Percentiles rank a stretch among this genome's conserved stretches.
phyloP scores from a whole-genome alignment of 2,888 invertebrate genomes.

The Catocala nupta region DNA sequence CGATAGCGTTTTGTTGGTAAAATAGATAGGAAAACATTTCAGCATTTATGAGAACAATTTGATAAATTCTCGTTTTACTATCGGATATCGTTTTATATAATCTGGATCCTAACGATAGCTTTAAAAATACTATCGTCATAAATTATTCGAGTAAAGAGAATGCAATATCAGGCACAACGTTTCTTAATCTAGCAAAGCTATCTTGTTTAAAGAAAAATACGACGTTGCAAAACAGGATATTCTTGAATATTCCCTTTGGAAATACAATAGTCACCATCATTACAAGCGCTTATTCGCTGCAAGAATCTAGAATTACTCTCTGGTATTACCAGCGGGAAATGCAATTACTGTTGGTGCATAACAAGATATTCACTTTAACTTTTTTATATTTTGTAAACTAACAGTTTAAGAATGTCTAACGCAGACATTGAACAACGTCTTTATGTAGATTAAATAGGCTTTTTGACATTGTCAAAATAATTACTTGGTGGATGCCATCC shows the following conservation, averaged over 20 bases:
- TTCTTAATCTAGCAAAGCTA: conserved; percentile 31
- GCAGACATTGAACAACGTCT: conserved; percentile 3
- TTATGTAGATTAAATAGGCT: too few relatives aligned
- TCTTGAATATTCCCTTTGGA: conserved; percentile 33
- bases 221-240: conserved; percentile 27
- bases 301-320: conserved; percentile 45
- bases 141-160: neutral
- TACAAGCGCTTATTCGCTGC: conserved; percentile 27
- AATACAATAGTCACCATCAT: conserved; percentile 40
- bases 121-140: too few relatives aligned
- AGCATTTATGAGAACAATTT: neutral
- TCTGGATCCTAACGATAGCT: too few relatives aligned
- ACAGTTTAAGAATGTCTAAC: conserved; percentile 34
- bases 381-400: conserved; percentile 31
- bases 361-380: conserved; percentile 31
- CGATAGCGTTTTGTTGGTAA: conserved; percentile 11
- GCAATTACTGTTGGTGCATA: conserved; percentile 51
- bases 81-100: too few relatives aligned
- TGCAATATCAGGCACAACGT: conserved; percentile 22
- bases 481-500: too few relatives aligned
- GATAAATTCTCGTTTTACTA: neutral
- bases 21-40: conserved; percentile 5
- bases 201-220: conserved; percentile 25
- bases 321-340: conserved; percentile 39
- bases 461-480: too few relatives aligned